Evolutionary conservation across 2,888 invertebrate species (phyloP), one percentile per base, ranked within the genome.

Genomic region (Tiphia femorata): DNA sequence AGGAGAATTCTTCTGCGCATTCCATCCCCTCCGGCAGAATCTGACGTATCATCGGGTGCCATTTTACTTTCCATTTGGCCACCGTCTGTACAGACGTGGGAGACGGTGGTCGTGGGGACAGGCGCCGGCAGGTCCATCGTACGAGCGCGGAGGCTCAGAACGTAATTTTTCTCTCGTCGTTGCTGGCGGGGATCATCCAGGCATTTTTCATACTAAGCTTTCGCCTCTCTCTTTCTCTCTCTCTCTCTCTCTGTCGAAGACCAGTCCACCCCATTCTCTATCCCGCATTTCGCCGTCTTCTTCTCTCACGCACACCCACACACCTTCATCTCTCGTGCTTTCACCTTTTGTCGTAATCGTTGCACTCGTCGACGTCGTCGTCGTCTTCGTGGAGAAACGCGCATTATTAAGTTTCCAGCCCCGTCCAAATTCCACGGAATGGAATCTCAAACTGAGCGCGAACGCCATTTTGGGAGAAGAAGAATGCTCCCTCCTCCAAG

Each of bases 171-270:
- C 75, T 73, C 62, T 12, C 16, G 40, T 46, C 58, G 35, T 6
- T 2, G 27, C 6, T 17, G n/a, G 17, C 44, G 30, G 61, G 74
- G 76, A 73, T 78, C 72, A 76, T 75, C 76, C 73, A 59, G 61
- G 62, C 75, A 77, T 78, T 76, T 77, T 72, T 78, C 77, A 78
- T 75, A 69, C 70, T 73, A 76, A 76, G 77, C 77, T 76, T 71
- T 67, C 58, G 63, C 56, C 41, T 33, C 33, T 14, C 3, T 33
- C 33, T 4, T 7, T 12, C 29, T 2, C 7, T 12, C 29, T 3
- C 29, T n/a, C 29, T 25, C n/a, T n/a, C n/a, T n/a, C n/a, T n/a
- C n/a, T n/a, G n/a, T n/a, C n/a, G n/a, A n/a, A n/a, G n/a, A n/a
- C n/a, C 25, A 25, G 25, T 25, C 25, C 3, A 4, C 29, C n/a